These are phyloP conservation scores for Pseudomyrmex cubaensis DNA, from an alignment of 1,140 invertebrate species.

Conservation along the genomic window DNA sequence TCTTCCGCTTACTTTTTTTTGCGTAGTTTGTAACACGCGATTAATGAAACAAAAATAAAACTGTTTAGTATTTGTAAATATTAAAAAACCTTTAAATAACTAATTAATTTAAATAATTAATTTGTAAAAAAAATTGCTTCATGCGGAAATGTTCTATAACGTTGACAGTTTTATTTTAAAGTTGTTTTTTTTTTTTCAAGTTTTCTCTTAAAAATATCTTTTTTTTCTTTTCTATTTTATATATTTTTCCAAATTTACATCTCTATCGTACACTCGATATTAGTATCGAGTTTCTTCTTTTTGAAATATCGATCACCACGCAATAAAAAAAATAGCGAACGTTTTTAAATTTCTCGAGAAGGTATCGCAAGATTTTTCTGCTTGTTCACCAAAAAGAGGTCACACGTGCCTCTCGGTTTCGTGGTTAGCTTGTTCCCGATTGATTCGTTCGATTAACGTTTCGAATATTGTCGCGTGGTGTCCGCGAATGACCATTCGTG, in stretches of 20 bases:
- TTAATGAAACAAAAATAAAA: neutral
- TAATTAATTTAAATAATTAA: too few species aligned
- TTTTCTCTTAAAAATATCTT: too few species aligned
- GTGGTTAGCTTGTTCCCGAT: constrained; percentile 70
- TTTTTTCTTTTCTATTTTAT: too few species aligned
- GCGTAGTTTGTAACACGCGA: neutral
- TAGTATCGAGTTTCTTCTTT: neutral
- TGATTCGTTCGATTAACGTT: constrained; percentile 79
- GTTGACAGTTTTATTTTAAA: too few species aligned
- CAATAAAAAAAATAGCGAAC: too few species aligned
- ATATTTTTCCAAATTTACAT: too few species aligned
- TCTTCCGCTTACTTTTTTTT: neutral
- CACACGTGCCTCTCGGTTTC: constrained; percentile 63
- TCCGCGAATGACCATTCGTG: constrained; percentile 70
- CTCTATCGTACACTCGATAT: neutral
- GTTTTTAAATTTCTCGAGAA: neutral
- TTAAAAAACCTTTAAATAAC: too few species aligned
- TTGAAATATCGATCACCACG: neutral
- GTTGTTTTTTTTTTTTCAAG: too few species aligned
- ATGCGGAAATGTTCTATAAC: too few species aligned
- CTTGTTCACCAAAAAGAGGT: neutral
- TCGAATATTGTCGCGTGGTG: constrained; percentile 71
- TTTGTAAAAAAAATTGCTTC: too few species aligned
- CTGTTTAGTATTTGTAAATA: too few species aligned
- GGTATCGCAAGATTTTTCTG: neutral